Evolutionary conservation across 1,140 invertebrate species (phyloP), one percentile per base, ranked within the genome.

Genomic region (Drosophila virilis): DNA sequence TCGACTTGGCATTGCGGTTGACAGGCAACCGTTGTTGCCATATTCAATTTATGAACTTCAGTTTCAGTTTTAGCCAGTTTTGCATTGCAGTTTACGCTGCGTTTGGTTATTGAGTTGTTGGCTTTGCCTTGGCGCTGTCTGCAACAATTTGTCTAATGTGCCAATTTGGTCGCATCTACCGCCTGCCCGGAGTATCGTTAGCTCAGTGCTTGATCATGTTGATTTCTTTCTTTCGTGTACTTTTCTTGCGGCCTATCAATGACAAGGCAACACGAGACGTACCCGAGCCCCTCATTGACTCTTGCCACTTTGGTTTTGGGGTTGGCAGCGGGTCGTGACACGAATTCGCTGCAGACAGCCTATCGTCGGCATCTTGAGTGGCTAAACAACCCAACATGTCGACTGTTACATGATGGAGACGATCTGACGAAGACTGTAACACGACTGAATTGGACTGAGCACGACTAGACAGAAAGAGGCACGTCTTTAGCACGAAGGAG

Each of bases 121-220:
- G 1, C 48, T 40, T n/a, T 46, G 48, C 9, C 7, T 32, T 9
- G 45, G 33, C 40, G 62, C 67, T 61, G 62, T 48, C 54, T 66
- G 59, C 70, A 67, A 75, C 84, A 84, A 89, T 89, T 89, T 89
- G 84, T 89, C 77, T 89, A 89, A 89, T 89, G 84, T 89, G 77
- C 84, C 84, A 89, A 84, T 89, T 89, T 88, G 74, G 57, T 78
- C 40, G 80, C 62, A 48, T 42, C 52, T 58, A 37, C 38, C 51
- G 81, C 66, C 71, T 52, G 46, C 59, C 43, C 62, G 46, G 42
- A 50, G 46, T 48, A 70, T 70, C 58, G 67, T 70, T 70, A 72
- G 60, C 51, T 59, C 51, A 54, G 32, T 62, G 67, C 57, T 48
- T 54, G 55, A 69, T 69, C 55, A 69, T 74, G 59, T 74, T 74